Percentiles rank a stretch among this genome's conserved stretches.
Conservation (phyloP, 1,140 invertebrate species). For the Drosophila repletoides region DNA sequence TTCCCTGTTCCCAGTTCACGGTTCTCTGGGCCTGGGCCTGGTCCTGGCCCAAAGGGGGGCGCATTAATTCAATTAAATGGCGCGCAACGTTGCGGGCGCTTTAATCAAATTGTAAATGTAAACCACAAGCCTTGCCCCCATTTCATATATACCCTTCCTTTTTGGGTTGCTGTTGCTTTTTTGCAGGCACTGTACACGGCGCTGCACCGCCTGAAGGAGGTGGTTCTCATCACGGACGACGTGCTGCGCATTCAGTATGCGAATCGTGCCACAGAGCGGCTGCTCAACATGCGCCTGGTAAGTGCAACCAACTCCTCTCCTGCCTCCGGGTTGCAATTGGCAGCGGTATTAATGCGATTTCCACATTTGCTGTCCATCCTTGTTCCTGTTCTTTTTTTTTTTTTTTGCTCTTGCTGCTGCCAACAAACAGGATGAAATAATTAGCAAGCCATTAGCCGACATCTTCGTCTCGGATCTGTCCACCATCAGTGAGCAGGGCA, state of each 20-base stretch:
- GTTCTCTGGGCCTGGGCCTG: not conserved
- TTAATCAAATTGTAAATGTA: conserved; percentile 54
- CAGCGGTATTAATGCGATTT: too few relatives aligned
- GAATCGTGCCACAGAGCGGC: conserved; percentile 76
- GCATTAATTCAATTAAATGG: conserved; percentile 86
- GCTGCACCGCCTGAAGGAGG: conserved; percentile 91
- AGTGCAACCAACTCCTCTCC: conserved; percentile 20
- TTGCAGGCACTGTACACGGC: conserved; percentile 91
- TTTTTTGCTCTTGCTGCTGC: too few relatives aligned
- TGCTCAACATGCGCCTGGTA: conserved; percentile 82
- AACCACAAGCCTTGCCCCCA: conserved; percentile 20
- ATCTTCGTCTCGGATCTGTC: conserved; percentile 84
- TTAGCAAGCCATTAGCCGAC: conserved; percentile 88
- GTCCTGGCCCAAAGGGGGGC: conserved; percentile 38
- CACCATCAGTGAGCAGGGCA: conserved; percentile 84
- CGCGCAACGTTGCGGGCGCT: conserved; percentile 84
- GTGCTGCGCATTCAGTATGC: conserved; percentile 89
- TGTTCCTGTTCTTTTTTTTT: too few relatives aligned
- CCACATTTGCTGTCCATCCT: too few relatives aligned
- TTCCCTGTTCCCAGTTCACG: too few relatives aligned
- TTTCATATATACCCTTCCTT: not conserved
- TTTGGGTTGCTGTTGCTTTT: not conserved
- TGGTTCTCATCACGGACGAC: conserved; percentile 93
- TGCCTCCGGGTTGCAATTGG: too few relatives aligned
- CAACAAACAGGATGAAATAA: conserved; percentile 88